Evolutionary conservation across 2,797 vertebrate genomes (phyloP), one percentile per base, ranked within the genome.

Genomic region (Macropodus opercularis): DNA sequence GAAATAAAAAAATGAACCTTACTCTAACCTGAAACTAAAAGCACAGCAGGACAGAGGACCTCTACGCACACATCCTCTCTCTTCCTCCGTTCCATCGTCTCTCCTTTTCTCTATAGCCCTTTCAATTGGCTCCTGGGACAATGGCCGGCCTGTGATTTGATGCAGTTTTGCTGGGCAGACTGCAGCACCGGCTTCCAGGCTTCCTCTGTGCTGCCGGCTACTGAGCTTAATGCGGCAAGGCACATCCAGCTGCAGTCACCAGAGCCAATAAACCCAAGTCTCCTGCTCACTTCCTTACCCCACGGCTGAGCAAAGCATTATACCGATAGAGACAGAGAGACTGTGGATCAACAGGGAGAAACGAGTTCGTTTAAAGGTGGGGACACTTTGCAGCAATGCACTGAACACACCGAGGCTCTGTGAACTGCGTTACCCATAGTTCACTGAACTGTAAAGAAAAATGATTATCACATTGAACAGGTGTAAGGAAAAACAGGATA

Each of bases 171-270:
- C 78, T 55, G 55, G 72, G 72, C 71, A 83, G 75, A 90, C 86
- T 89, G 87, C 87, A 83, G 85, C 74, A 77, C 64, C 72, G 78
- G 77, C 79, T 88, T 79, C 67, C 49, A 75, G 74, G 64, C 63
- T 77, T 66, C 74, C 63, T 71, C 50, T 77, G 71, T 85, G 83
- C 79, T 75, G 57, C 72, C 79, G 82, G 81, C 72, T 65, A 43
- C 79, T 75, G 73, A 84, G 83, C 75, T 77, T 83, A 86, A 89
- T 89, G 85, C 80, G 54, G 74, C 53, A 64, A 79, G 83, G 73
- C 80, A 87, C 73, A 77, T 84, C 51, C 48, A 78, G 69, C 83
- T 86, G 85, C 85, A 85, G 81, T 88, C 84, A 80, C 74, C 83
- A 70, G 70, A 15, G 19, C 79, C 26, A 76, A 86, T 84, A 71